Conservation (phyloP, 2,797 vertebrate genomes). For the Megalops cyprinoides region DNA sequence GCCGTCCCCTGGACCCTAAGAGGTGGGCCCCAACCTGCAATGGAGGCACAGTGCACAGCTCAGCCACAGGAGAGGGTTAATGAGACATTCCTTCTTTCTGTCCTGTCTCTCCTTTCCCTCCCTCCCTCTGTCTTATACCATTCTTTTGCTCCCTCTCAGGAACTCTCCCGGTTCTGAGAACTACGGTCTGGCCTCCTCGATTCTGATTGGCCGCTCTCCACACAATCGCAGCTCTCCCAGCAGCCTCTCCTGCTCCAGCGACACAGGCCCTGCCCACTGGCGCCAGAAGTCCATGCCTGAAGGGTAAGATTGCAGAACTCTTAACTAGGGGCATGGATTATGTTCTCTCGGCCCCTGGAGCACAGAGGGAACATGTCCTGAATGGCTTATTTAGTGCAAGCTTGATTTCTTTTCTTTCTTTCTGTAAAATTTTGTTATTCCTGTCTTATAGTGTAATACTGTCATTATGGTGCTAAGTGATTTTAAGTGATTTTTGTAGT, state of each 20-base stretch:
- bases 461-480: no score
- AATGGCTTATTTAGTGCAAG: no score
- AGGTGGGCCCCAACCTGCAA: slow-evolving; percentile 70
- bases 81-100: not conserved
- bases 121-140: not conserved
- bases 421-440: no score
- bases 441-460: no score
- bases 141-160: slow-evolving; percentile 64
- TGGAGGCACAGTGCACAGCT: no score
- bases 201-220: slow-evolving; percentile 87
- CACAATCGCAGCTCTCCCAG: slow-evolving; percentile 95
- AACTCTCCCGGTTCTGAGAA: slow-evolving; percentile 92
- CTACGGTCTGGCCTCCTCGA: slow-evolving; percentile 90
- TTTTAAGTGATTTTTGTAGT: no score
- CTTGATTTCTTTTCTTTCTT: no score
- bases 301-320: slow-evolving; percentile 78
- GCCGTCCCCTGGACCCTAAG: slow-evolving; percentile 89
- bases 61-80: not conserved
- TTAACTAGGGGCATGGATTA: not conserved
- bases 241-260: slow-evolving; percentile 94
- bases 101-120: not conserved
- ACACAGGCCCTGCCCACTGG: slow-evolving; percentile 88
- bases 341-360: no score
- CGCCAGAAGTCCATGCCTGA: slow-evolving; percentile 98
- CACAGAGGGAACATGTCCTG: no score